phyloP scores from a whole-genome alignment of 2,113 vertebrate species.

The Grammomys dolichurus region DNA sequence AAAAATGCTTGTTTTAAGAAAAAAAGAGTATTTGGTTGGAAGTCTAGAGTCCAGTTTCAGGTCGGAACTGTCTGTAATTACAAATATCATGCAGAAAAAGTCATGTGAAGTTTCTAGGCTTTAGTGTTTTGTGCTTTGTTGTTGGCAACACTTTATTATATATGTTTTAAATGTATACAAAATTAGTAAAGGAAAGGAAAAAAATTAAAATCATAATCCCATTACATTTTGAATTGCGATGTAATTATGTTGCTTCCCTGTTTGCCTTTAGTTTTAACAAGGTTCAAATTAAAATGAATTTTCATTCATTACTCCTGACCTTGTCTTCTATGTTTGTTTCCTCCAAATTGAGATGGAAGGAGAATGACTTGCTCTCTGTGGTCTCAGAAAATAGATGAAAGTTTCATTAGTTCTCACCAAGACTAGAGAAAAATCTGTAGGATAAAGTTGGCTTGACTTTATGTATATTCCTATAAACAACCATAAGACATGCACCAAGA shows the following conservation, averaged over 20 bases:
- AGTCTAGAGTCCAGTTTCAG: conserved; percentile 52
- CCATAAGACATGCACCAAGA: not conserved
- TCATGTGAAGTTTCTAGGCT: not conserved
- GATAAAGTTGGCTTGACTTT: not conserved
- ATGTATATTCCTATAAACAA: not conserved
- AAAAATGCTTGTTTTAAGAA: conserved; percentile 62
- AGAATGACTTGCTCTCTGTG: not conserved
- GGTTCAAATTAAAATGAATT: not conserved
- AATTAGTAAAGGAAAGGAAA: not conserved
- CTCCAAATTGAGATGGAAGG: not conserved
- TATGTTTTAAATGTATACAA: conserved; percentile 34
- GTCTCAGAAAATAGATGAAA: not conserved
- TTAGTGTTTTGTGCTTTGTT: not conserved
- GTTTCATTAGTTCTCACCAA: not conserved
- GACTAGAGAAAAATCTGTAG: not conserved
- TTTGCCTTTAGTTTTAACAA: conserved; percentile 21
- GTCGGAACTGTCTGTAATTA: conserved; percentile 53
- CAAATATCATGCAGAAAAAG: not conserved
- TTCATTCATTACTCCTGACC: not conserved
- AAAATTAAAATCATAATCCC: not conserved
- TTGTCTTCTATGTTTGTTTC: not conserved
- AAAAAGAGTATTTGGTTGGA: conserved; percentile 36
- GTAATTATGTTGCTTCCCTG: not conserved
- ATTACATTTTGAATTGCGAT: not conserved
- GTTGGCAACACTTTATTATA: not conserved